phyloP scores from a whole-genome alignment of 2,888 invertebrate genomes.

The Oscheius onirici region DNA sequence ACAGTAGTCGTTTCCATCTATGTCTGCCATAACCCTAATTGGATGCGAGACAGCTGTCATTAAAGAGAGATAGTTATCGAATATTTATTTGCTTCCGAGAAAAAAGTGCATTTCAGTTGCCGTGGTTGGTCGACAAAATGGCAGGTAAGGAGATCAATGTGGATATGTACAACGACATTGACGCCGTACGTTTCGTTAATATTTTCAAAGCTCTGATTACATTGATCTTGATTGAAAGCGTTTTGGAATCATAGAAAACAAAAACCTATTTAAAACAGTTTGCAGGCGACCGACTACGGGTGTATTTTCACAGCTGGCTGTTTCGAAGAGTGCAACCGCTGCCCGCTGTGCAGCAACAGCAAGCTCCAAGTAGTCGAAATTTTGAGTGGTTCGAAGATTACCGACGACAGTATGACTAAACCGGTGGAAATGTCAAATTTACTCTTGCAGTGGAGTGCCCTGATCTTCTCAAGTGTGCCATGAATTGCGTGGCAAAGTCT shows the following conservation, averaged over 20 bases:
- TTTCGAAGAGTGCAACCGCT: constrained; percentile 65
- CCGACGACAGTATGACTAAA: constrained; percentile 41
- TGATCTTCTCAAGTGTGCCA: constrained; percentile 61
- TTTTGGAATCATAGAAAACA: neutral
- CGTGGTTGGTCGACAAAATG: constrained; percentile 46
- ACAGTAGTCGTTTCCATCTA: neutral
- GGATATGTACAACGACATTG: constrained; percentile 64
- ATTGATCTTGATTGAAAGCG: constrained; percentile 12
- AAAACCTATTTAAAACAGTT: neutral
- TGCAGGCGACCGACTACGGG: constrained; percentile 63
- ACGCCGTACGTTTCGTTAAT: constrained; percentile 48
- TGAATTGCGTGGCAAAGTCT: constrained; percentile 59
- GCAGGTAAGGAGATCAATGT: constrained; percentile 56
- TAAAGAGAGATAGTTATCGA: constrained; percentile 14
- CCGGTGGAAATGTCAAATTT: neutral
- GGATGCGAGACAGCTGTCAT: constrained; percentile 16
- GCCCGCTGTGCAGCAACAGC: constrained; percentile 61
- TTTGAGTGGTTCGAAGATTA: constrained; percentile 57
- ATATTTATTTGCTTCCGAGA: neutral
- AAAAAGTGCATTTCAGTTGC: constrained; percentile 40
- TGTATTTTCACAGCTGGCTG: constrained; percentile 68
- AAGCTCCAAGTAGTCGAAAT: constrained; percentile 66
- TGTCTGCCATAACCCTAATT: neutral
- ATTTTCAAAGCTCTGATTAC: neutral
- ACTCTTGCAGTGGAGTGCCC: constrained; percentile 55